Percentiles rank a stretch among this genome's conserved stretches.
Evolutionary conservation across 2,888 invertebrate species (phyloP).

Genomic region (Caenorhabditis sp.): DNA sequence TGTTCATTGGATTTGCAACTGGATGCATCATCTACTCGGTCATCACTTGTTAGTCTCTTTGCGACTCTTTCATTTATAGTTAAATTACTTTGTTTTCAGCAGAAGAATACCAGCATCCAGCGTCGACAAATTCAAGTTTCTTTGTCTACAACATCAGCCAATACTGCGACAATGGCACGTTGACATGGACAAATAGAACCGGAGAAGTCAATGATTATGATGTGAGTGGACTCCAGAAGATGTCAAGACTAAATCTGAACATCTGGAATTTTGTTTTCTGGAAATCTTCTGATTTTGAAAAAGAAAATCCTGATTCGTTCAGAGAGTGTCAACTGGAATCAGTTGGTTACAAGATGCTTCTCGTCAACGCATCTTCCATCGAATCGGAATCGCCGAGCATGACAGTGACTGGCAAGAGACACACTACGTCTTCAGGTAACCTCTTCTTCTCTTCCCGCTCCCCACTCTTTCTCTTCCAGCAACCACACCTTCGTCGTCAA

Average conservation of each 20-base stretch:
- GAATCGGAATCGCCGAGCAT: slow-evolving; percentile 57
- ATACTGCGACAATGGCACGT: slow-evolving; percentile 55
- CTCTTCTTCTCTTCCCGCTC: too few species aligned
- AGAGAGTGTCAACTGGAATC: slow-evolving; percentile 52
- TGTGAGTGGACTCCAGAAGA: slow-evolving; percentile 34
- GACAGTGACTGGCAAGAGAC: slow-evolving; percentile 55
- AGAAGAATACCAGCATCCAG: slow-evolving; percentile 30
- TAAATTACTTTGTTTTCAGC: slow-evolving; percentile 47
- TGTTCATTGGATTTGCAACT: slow-evolving; percentile 61
- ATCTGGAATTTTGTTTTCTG: too few species aligned
- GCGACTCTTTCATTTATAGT: too few species aligned
- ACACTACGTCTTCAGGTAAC: slow-evolving; percentile 59
- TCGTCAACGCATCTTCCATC: slow-evolving; percentile 54
- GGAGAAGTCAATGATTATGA: slow-evolving; percentile 58
- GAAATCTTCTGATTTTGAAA: too few species aligned
- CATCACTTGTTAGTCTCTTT: slow-evolving; percentile 49
- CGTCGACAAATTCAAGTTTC: slow-evolving; percentile 28
- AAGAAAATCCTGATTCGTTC: neutral
- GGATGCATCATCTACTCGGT: slow-evolving; percentile 66
- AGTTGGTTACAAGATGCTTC: slow-evolving; percentile 52
- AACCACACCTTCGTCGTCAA: slow-evolving; percentile 59
- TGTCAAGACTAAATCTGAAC: too few species aligned
- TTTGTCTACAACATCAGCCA: slow-evolving; percentile 53
- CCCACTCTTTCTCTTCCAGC: too few species aligned
- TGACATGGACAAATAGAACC: slow-evolving; percentile 61